Base-by-base conservation (phyloP, 2,888 invertebrate species). In the Caenorhabditis sp. region DNA sequence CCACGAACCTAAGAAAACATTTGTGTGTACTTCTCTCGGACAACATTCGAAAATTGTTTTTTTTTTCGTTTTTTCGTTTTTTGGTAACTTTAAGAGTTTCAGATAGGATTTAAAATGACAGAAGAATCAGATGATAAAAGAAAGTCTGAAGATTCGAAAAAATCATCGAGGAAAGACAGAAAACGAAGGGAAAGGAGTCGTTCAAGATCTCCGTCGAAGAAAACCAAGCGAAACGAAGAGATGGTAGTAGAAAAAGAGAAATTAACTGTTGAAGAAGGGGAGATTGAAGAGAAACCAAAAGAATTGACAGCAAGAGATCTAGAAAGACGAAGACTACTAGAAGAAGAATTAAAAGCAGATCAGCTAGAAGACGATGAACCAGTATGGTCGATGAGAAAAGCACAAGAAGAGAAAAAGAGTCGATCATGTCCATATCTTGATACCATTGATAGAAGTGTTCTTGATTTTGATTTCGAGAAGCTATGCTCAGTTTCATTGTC, bases 401-500 rank as follows among this genome's bases (percentile, higher is more conserved):
- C 85, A 10, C 83, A 85, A 66, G 81, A 77, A 51, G 79, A 82
- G 58, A 77, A 79, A 43, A 71, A 81, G 55, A 83, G 79, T 24
- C 67, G 84, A 19, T 72, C 70, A 10, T 99, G 99, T 87, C 99
- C 99, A 0, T 99, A 99, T 88, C 90, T 99, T 85, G 99, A 99
- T 87, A 97, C 97, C 0, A 99, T 99, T 73, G 97, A 99, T 89
- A 91, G 90, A 62, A 94, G 95, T 84, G 92, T 96, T 73, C 89
- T 99, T 73, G 99, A 99, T 89, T 99, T 99, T 90, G 99, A 99
- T 90, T 99, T 99, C 90, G 99, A 99, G 89, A 99, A 99, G 89
- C 89, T 99, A 26, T 99, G 99, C 88, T 97, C 97, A 0, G 93
- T 99, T 49, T 97, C 97, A 0, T 89, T 99, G 75, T 97, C 97